phyloP scores from a whole-genome alignment of 2,113 vertebrate genomes.

The Anguilla japonica region DNA sequence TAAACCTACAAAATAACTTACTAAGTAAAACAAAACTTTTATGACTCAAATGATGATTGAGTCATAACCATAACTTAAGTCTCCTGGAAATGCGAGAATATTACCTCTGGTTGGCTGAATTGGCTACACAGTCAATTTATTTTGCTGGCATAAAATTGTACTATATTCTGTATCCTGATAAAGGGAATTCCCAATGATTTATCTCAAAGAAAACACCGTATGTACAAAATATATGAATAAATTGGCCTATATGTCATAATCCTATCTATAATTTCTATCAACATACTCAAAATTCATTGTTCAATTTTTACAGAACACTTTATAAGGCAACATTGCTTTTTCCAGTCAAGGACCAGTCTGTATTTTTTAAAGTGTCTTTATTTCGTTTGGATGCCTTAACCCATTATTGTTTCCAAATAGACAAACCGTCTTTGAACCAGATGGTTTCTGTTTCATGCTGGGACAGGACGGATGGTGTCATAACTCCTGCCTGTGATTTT shows the following conservation, averaged over 20 bases:
- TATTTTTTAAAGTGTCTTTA: background rate
- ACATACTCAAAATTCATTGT: constrained; percentile 64
- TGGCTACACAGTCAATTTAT: too few relatives aligned
- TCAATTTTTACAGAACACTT: constrained; percentile 65
- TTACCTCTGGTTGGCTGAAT: too few relatives aligned
- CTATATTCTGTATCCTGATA: too few relatives aligned
- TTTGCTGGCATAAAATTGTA: too few relatives aligned
- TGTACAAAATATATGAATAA: constrained; percentile 35
- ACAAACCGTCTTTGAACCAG: constrained; percentile 65
- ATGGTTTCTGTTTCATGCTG: constrained; percentile 72
- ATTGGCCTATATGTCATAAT: constrained; percentile 29
- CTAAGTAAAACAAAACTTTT: too few relatives aligned
- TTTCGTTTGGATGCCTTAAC: constrained; percentile 72
- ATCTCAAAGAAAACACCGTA: too few relatives aligned
- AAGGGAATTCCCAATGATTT: too few relatives aligned
- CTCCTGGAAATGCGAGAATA: too few relatives aligned
- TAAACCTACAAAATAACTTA: too few relatives aligned
- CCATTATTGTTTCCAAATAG: constrained; percentile 61
- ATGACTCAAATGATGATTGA: too few relatives aligned
- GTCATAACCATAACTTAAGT: too few relatives aligned
- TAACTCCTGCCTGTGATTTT: constrained; percentile 73
- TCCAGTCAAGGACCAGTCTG: constrained; percentile 60
- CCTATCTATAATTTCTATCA: constrained; percentile 42
- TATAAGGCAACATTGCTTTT: constrained; percentile 56
- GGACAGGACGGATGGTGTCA: constrained; percentile 64